Evolutionary conservation across 2,113 vertebrate species (phyloP).

Genomic region (Astatoreochromis straeleni): DNA sequence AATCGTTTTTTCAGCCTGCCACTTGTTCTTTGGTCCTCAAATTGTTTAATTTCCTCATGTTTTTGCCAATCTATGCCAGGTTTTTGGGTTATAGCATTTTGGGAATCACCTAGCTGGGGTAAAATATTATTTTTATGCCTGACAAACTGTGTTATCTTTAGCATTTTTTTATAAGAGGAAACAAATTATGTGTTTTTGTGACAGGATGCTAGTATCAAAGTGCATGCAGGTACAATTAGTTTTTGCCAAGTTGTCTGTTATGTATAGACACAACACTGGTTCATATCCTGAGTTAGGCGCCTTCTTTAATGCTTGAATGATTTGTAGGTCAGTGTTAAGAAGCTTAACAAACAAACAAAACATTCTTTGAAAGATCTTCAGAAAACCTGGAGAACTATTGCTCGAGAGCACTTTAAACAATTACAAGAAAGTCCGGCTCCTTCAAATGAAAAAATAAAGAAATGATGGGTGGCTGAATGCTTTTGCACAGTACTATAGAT

Average conservation of each 20-base stretch:
- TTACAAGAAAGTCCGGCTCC: neutral
- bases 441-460: neutral
- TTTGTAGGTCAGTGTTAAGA: neutral
- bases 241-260: neutral
- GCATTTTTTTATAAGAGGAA: neutral
- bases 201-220: neutral
- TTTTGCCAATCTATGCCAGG: neutral
- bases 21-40: neutral
- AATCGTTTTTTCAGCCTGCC: neutral
- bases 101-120: neutral
- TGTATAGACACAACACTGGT: neutral
- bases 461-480: neutral
- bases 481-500: neutral
- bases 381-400: neutral
- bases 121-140: neutral
- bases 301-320: neutral
- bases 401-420: neutral
- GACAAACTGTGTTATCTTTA: neutral
- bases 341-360: neutral
- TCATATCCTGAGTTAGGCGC: neutral
- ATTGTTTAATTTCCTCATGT: neutral
- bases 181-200: neutral
- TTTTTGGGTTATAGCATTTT: neutral
- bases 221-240: neutral
- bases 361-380: neutral